Evolutionary conservation across 2,113 vertebrate species (phyloP), one percentile per base, ranked within the genome.

Genomic region (Galbula dea): DNA sequence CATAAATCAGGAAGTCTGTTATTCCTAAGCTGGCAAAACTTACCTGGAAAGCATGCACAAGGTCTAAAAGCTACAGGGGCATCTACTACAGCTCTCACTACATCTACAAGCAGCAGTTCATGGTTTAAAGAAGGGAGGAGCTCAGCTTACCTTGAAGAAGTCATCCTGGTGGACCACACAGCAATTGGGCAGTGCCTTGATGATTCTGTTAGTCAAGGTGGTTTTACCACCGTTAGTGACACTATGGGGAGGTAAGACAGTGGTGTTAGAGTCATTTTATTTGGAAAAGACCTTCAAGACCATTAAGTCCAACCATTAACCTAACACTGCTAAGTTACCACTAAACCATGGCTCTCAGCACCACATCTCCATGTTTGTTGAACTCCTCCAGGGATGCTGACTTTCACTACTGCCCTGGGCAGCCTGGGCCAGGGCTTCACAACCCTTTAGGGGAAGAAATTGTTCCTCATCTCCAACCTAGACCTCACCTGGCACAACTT

Each of bases 151-250:
- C 99, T 99, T 99, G 97, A 98, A 99, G 95, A 99, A 99, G 91
- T 99, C 98, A 43, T 99, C 99, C 82, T 99, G 99, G 36, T 99
- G 99, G 20, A 99, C 98, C 52, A 99, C 98, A 3, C 99, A 99
- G 96, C 99, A 99, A 98, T 99, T 99, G 84, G 99, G 98, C 58
- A 99, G 97, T 11, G 75, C 96, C 92, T 97, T 98, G 80, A 97
- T 86, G 36, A 99, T 89, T 12, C 96, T 93, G 92, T 98, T 97
- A 80, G 99, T 99, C 97, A 99, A 94, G 73, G 99, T 99, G 79
- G 99, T 99, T 96, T 99, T 99, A 62, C 99, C 99, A 59, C 99
- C 98, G 6, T 99, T 99, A 95, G 99, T 99, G 66, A 99, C 97
- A 3, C 99, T 99, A 95, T 2, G 41, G 75, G 88, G 17, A 69